phyloP scores from a whole-genome alignment of 2,797 vertebrate genomes.

The Pangasius sanitwongsei region DNA sequence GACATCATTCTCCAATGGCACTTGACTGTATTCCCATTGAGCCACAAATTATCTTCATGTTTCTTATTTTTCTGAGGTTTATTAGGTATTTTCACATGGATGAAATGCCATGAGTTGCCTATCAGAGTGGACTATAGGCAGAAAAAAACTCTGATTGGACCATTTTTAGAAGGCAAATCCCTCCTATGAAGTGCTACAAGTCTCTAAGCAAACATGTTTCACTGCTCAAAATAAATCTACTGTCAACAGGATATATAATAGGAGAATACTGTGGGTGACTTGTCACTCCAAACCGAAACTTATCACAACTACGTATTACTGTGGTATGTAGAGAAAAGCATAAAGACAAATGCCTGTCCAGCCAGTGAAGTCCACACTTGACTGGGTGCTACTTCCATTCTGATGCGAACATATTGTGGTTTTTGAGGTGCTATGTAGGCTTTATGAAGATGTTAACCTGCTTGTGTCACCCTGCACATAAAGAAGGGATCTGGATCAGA shows the following conservation, averaged over 20 bases:
- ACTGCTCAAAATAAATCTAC: background rate
- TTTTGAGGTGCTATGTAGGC: conserved; percentile 33
- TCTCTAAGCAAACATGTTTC: conserved; percentile 1
- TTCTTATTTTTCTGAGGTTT: background rate
- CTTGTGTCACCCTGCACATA: conserved; percentile 28
- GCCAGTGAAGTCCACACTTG: conserved; percentile 22
- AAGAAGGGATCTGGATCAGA: conserved; percentile 66
- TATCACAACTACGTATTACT: conserved; percentile 3
- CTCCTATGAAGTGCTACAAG: background rate
- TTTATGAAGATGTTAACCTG: conserved; percentile 29
- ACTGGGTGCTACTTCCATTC: conserved; percentile 48
- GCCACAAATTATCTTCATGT: background rate
- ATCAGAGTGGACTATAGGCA: background rate
- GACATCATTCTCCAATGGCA: background rate
- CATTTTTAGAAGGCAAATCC: background rate
- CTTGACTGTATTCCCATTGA: background rate
- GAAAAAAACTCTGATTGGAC: background rate
- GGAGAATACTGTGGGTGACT: background rate
- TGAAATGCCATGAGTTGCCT: conserved; percentile 9
- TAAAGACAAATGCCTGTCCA: conserved; percentile 13
- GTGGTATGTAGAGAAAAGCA: background rate
- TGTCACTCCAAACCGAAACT: background rate
- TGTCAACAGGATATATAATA: background rate
- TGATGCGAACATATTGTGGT: background rate
- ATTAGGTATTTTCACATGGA: background rate